Base-by-base conservation (phyloP, 2,113 vertebrate species). In the Aegithalos caudatus region DNA sequence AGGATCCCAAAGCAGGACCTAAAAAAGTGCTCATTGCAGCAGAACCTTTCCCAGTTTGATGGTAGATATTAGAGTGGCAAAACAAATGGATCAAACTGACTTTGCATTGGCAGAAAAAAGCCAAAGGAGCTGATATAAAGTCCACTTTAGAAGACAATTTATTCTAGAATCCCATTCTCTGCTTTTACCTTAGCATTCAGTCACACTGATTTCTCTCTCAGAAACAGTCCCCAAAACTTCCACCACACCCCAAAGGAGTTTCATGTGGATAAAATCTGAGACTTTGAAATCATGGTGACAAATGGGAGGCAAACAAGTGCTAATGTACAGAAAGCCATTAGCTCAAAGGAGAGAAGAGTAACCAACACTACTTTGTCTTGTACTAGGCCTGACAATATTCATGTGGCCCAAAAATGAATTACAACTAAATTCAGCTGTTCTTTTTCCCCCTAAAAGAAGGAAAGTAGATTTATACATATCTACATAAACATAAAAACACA, bases 21-120 rank as follows among this genome's bases (percentile, higher is more conserved):
- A 35, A 73, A 67, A 78, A 69, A 21, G 11, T 62, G 4, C 2
- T 56, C 15, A 51, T 5, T 42, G 31, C 8, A 76, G 17, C 12
- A 45, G 8, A 38, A 58, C 24, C 20, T 27, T 80, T 38, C 10
- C 18, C 19, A 61, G 3, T 51, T 45, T 1, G 8, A 42, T 0
- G 0, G 20, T 1, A 70, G 44, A 40, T 69, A 6, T 15, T 56
- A 74, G 20, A 81, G 60, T 0, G 2, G 15, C 4, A 87, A 73
- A 88, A 71, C 11, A 83, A 62, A 53, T 40, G 33, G 21, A 60
- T 28, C 5, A 62, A 66, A 92, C 3, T 29, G 16, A 42, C 31
- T 81, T 60, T 91, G 42, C 50, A 38, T 0, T 61, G 22, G 10
- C 37, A 64, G 28, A 83, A 80, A 65, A 77, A 81, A 64, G 48